Evolutionary conservation across 2,888 invertebrate genomes (phyloP), one percentile per base, ranked within the genome.

Genomic region (Tetragonisca angustula): DNA sequence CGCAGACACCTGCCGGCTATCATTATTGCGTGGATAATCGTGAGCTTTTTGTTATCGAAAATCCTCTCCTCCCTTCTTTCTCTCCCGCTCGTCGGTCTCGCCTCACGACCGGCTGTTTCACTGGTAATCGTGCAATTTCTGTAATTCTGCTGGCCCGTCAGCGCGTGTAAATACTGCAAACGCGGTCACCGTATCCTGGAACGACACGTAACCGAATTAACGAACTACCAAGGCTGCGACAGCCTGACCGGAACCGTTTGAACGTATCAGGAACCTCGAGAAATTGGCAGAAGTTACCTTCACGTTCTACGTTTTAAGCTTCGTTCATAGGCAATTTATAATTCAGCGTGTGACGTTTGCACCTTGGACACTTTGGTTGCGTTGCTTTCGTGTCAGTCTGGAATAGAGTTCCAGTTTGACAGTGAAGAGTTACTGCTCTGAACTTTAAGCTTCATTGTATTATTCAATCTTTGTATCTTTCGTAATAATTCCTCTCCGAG

Each of bases 1-100:
- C 83, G 89, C 91, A 91, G 92, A 92, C 94, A 94, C 94, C 94
- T 94, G 94, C 92, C 89, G 91, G 90, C 90, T 87, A 90, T 92
- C 90, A 93, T 94, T 93, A 93, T 91, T 86, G 76, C 88, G 74
- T 85, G 87, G 84, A 93, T 92, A 93, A 92, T 93, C 91, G 89
- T 87, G 86, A 90, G 91, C 91, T 91, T 93, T 92, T 92, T 92
- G 92, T 92, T 92, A 91, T 90, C 89, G 90, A 89, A 90, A 89
- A 89, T 89, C 6, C 19, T 15, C n/a, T 4, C 9, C 24, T 43
- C 27, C 43, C 50, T 54, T 62, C 56, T 75, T 24, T 36, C 52
- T 71, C 54, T 9, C 43, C 43, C 2, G 43, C 43, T 9, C 43
- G 43, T 43, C 43, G 43, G 21, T 52, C 70, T 27, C 80, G 50